Base-by-base conservation (phyloP, 2,113 vertebrate genomes). In the Cyprinodon brontotheroides region DNA sequence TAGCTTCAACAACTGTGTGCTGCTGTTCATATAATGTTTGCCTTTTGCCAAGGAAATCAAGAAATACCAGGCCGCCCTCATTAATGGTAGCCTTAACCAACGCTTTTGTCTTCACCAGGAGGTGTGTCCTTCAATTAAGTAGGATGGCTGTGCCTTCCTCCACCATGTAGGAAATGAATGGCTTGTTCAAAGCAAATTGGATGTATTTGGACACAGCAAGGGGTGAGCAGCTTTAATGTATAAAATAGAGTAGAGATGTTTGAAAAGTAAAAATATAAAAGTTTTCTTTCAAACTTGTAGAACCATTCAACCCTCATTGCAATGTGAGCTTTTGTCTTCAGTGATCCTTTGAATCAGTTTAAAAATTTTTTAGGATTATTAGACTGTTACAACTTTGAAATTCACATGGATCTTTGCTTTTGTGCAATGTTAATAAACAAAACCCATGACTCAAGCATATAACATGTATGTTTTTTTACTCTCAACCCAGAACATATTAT, bases 71-170 rank as follows among this genome's bases (percentile, higher is more conserved):
- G 59, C n/a, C 11, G 3, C n/a, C n/a, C 7, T 45, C 60, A 69
- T 22, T 38, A 7, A 36, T 11, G 40, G 29, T 29, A 5, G 40
- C 8, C 36, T 14, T 17, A 36, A 61, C 59, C 59, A 61, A 12
- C 22, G 14, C 22, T 20, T n/a, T 9, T 37, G 12, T 39, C 39
- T n/a, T 37, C 59, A 45, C 8, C 12, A 61, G 69, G 59, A 37
- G 69, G 41, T 60, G n/a, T n/a, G 41, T 66, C 41, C 37, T 22
- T 60, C 53, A 70, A 60, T 60, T 29, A 70, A n/a, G n/a, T 13
- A 12, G 1, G 1, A 22, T 13, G 11, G 13, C 20, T 43, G n/a
- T 17, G 8, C 53, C n/a, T n/a, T 43, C 6, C 50, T 70, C 68
- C 11, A 15, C 3, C 12, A 17, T 43, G 22, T 10, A 57, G 14